Base-by-base conservation (phyloP, 30 jellyfish, hydroid and myxozoan genomes). In the Aurelia coerulea region DNA sequence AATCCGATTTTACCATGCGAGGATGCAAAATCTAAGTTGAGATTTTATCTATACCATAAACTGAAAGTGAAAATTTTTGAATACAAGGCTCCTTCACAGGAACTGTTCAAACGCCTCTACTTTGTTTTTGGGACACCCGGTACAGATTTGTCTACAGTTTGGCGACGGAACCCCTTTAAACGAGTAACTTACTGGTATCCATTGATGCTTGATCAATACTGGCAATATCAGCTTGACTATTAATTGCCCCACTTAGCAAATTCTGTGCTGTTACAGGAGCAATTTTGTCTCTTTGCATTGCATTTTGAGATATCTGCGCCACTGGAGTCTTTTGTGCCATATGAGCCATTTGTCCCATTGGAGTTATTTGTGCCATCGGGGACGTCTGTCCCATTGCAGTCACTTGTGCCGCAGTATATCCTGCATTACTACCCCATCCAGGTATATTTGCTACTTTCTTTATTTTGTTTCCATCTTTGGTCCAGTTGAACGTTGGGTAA, bases 181-280 rank as follows among this genome's bases (percentile, higher is more conserved):
- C 1, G 56, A 46, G 56, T 46, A 46, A 46, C 80, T 39, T 76
- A 86, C 95, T 80, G 23, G 90, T 12, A 11, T 80, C 80, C 8
- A 49, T 49, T 19, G 95, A 86, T 42, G 85, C 90, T 35, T 76
- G 73, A 41, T 86, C 95, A n/a, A 86, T 31, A 6, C 85, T 75
- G n/a, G 95, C 95, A 35, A 86, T 75, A 50, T 86, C 95, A 12
- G 90, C 95, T 68, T 86, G 95, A 51, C 68, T 86, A 14, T 29
- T 75, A n/a, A 86, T 59, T 5, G 89, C 76, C 5, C 89, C 80
- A 69, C 76, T 86, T 31, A 73, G 52, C 73, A 84, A 63, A n/a
- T 66, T 86, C 42, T 39, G 62, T 0, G 52, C 68, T 10, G 77
- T 59, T 72, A 17, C 11, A 34, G 89, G 75, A 35, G 78, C 73